Conservation (phyloP, 2,797 vertebrate genomes). For the Orientallactaga sibirica region DNA sequence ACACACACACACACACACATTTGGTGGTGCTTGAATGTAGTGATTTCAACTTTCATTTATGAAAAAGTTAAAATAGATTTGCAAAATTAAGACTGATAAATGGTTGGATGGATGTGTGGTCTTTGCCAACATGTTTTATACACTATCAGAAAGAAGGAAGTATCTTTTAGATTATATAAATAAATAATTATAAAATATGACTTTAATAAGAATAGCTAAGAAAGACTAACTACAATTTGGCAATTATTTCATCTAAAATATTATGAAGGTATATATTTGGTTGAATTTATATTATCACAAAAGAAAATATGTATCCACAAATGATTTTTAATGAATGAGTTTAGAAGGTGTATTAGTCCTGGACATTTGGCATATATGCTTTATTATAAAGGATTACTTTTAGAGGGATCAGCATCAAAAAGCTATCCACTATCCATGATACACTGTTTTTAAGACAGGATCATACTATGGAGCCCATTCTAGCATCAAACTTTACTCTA, state of each 20-base stretch:
- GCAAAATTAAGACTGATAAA: background rate
- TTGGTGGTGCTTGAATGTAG: background rate
- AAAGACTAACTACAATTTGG: background rate
- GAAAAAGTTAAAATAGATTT: background rate
- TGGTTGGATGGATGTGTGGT: background rate
- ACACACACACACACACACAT: too few species aligned
- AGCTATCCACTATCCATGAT: background rate
- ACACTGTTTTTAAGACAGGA: background rate
- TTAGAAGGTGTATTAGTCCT: background rate
- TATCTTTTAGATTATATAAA: background rate
- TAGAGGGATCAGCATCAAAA: background rate
- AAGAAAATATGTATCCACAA: background rate
- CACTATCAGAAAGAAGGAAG: background rate
- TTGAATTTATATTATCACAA: background rate
- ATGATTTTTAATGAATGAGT: background rate
- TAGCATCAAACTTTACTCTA: background rate
- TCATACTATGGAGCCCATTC: background rate
- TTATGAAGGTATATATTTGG: background rate
- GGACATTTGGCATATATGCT: background rate
- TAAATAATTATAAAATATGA: background rate
- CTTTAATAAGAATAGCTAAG: background rate
- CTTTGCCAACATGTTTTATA: background rate
- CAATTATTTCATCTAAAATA: constrained; percentile 1
- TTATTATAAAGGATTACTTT: background rate
- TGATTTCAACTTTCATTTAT: background rate